A percentile compares a stretch with the other conserved stretches of the same genome.
These are phyloP conservation scores for Leucoptera coffeella DNA, from an alignment of 2,888 invertebrate species.

Conservation along the genomic window DNA sequence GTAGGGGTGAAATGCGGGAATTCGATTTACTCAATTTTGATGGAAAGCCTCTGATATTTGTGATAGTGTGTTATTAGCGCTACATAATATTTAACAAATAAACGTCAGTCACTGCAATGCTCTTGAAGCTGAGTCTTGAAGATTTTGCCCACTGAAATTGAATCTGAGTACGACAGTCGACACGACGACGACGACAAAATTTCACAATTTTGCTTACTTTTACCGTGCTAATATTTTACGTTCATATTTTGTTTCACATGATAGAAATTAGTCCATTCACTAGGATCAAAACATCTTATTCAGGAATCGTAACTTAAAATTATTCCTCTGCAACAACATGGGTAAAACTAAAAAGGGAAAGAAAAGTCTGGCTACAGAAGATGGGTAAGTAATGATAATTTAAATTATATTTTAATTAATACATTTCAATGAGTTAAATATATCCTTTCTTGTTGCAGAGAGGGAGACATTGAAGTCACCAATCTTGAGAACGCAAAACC, in stretches of 20 bases:
- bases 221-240: constrained; percentile 21
- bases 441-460: constrained; percentile 27
- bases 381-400: constrained; percentile 54
- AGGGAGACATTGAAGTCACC: constrained; percentile 54
- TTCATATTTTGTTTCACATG: constrained; percentile 42
- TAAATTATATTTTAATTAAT: constrained; percentile 21
- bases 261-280: constrained; percentile 35
- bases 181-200: constrained; percentile 22
- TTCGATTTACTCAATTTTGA: too few relatives aligned
- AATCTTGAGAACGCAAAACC: constrained; percentile 31
- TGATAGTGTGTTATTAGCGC: too few relatives aligned
- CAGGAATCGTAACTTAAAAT: constrained; percentile 37
- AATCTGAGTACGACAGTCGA: too few relatives aligned
- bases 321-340: constrained; percentile 40
- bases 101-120: too few relatives aligned
- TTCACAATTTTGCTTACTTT: constrained; percentile 11
- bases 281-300: constrained; percentile 21
- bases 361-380: constrained; percentile 68
- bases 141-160: too few relatives aligned
- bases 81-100: too few relatives aligned
- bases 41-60: too few relatives aligned
- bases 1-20: too few relatives aligned
- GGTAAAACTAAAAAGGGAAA: constrained; percentile 79
- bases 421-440: constrained; percentile 9
- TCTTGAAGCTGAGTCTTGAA: too few relatives aligned